phyloP scores from a whole-genome alignment of 2,888 invertebrate species.

The Linnaemya vulpina region DNA sequence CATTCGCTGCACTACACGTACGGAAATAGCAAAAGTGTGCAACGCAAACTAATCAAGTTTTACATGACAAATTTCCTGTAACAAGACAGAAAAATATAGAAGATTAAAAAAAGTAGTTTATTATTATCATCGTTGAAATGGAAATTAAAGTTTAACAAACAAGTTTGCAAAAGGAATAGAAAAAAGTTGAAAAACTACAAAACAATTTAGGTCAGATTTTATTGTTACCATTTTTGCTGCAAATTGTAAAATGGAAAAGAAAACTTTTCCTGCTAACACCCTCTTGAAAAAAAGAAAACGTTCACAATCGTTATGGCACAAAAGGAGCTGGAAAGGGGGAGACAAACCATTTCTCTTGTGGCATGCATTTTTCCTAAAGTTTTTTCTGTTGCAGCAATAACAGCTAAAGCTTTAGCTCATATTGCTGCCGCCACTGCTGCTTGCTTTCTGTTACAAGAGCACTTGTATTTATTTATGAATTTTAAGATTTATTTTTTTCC shows the following conservation, averaged over 20 bases:
- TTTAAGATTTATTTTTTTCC: background rate
- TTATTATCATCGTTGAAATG: constrained; percentile 47
- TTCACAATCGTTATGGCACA: constrained; percentile 23
- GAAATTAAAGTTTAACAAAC: constrained; percentile 53
- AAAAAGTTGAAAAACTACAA: constrained; percentile 28
- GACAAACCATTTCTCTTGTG: constrained; percentile 24
- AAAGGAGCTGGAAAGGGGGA: background rate
- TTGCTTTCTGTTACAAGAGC: constrained; percentile 41
- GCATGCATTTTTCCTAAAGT: constrained; percentile 14
- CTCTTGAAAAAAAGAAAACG: constrained; percentile 9
- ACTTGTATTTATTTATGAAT: constrained; percentile 42
- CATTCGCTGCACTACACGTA: background rate
- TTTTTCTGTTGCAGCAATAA: constrained; percentile 13
- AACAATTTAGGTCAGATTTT: constrained; percentile 54
- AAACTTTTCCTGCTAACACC: constrained; percentile 1
- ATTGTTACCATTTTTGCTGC: constrained; percentile 19
- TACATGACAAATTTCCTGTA: constrained; percentile 27
- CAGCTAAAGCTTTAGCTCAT: constrained; percentile 29
- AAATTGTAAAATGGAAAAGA: constrained; percentile 13
- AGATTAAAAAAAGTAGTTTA: constrained; percentile 42
- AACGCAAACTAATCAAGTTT: constrained; percentile 41
- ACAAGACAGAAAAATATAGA: constrained; percentile 5
- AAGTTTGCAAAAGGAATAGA: constrained; percentile 22
- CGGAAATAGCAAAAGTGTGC: background rate
- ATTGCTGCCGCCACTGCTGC: background rate